These are phyloP conservation scores for Chloroceryle inda DNA, from an alignment of 2,797 vertebrate species.

Conservation along the genomic window DNA sequence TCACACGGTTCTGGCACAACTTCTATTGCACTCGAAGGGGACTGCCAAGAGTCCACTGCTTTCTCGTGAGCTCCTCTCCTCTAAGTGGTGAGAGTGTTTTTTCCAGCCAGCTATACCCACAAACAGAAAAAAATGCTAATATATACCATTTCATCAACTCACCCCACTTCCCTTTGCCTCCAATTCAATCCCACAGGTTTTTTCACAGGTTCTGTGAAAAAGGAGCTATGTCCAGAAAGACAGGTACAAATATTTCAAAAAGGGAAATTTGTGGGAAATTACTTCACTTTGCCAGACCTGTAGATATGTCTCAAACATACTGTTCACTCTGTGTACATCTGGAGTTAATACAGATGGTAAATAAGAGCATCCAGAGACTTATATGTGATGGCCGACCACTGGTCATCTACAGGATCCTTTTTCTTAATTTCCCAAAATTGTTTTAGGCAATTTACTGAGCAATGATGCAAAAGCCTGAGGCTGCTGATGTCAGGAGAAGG, in stretches of 20 bases:
- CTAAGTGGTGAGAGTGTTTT: neutral
- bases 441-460: neutral
- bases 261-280: neutral
- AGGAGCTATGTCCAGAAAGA: neutral
- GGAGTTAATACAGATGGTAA: neutral
- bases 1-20: neutral
- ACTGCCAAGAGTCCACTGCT: neutral
- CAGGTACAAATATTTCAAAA: neutral
- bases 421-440: neutral
- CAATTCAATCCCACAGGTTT: neutral
- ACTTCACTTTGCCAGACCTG: neutral
- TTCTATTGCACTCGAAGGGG: neutral
- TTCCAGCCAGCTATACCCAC: neutral
- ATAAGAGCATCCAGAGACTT: neutral
- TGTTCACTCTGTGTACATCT: neutral
- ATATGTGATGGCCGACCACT: neutral
- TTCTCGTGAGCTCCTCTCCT: neutral
- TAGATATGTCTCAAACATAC: neutral
- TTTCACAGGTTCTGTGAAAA: neutral
- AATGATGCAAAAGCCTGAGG: neutral
- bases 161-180: accelerated
- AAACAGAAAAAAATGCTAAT: neutral
- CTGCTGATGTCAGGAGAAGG: neutral
- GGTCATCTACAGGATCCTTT: neutral
- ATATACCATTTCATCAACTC: neutral